phyloP scores from a whole-genome alignment of 2,113 vertebrate species.

The Indri indri region DNA sequence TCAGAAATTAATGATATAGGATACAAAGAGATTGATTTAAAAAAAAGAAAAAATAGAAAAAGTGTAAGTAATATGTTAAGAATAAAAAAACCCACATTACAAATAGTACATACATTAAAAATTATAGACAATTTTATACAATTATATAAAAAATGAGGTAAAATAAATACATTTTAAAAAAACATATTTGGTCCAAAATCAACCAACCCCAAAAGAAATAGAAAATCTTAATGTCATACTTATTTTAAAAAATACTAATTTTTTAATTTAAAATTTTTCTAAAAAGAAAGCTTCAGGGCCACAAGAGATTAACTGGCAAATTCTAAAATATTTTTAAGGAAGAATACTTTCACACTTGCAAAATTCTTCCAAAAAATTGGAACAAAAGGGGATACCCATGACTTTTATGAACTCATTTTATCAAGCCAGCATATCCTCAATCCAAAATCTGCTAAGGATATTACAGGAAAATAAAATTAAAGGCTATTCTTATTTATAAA shows the following conservation, averaged over 20 bases:
- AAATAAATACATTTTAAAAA: constrained; percentile 13
- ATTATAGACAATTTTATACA: not conserved
- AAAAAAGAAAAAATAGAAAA: not conserved
- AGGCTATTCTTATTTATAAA: not conserved
- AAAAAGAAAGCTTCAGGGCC: not conserved
- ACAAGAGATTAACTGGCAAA: not conserved
- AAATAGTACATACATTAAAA: not conserved
- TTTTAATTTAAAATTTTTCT: not conserved
- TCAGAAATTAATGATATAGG: not conserved
- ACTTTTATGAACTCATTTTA: not conserved
- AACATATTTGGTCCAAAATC: not conserved
- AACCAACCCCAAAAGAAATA: not conserved
- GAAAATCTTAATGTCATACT: not conserved
- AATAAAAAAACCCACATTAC: not conserved
- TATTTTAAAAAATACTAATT: not conserved
- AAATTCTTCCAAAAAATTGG: not conserved
- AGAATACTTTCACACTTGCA: not conserved
- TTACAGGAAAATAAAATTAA: constrained; percentile 6
- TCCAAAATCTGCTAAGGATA: not conserved
- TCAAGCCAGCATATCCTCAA: not conserved
- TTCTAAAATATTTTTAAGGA: constrained; percentile 3
- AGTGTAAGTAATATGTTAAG: not conserved
- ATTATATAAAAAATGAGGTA: not conserved
- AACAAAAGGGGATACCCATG: not conserved
- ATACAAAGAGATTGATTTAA: not conserved